phyloP scores from a whole-genome alignment of 2,888 invertebrate genomes.

The Ellobium chinense region DNA sequence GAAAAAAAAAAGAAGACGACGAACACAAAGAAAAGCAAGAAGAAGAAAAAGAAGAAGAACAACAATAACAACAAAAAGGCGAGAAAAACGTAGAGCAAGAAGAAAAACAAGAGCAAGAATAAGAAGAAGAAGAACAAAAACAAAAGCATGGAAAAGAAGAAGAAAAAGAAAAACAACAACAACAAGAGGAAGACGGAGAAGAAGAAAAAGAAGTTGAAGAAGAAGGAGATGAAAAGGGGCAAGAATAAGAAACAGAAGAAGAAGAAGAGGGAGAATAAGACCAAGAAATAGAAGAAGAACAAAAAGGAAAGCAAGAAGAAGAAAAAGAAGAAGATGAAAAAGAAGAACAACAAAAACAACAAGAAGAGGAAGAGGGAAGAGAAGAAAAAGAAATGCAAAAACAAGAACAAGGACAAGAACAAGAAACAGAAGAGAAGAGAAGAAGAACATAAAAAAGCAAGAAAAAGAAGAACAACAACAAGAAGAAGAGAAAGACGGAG shows the following conservation, averaged over 20 bases:
- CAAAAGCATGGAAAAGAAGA: not conserved
- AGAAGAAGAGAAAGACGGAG: not conserved
- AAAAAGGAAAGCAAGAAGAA: not conserved
- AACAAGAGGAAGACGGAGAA: not conserved
- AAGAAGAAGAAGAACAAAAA: slow-evolving; percentile 5
- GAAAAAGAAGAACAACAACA: not conserved
- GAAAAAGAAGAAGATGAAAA: not conserved
- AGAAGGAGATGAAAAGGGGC: not conserved
- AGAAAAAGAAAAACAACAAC: not conserved
- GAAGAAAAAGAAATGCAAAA: not conserved
- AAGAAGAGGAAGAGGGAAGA: not conserved
- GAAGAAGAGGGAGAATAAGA: not conserved
- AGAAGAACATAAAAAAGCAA: not conserved
- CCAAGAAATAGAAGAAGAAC: not conserved
- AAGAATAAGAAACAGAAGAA: not conserved
- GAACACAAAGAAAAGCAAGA: not conserved
- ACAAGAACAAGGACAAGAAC: not conserved
- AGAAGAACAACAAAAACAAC: too few species aligned
- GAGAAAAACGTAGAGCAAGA: not conserved
- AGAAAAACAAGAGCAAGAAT: not conserved
- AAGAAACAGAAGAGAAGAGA: not conserved
- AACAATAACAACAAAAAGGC: not conserved
- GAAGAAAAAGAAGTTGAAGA: not conserved
- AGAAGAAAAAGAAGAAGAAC: not conserved
- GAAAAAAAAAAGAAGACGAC: not conserved